phyloP scores from a whole-genome alignment of 1,140 invertebrate genomes.

The Vanessa atalanta region DNA sequence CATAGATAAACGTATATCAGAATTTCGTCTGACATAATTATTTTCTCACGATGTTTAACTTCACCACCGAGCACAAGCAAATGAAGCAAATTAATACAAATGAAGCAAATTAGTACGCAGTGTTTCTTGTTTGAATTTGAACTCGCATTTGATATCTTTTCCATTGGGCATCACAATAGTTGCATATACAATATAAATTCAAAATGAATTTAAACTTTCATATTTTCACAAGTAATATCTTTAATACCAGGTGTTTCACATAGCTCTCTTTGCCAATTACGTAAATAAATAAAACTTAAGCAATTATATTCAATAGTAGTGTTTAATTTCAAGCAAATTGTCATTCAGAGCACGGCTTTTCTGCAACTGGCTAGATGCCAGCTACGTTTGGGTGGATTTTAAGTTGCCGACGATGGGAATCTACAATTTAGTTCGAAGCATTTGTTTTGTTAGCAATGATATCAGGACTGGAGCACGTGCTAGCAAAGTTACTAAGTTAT shows the following conservation, averaged over 20 bases:
- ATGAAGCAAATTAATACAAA: too few species aligned
- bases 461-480: background rate
- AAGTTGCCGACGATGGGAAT: slow-evolving; percentile 12
- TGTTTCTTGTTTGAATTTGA: too few species aligned
- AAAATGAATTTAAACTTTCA: too few species aligned
- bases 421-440: slow-evolving; percentile 9
- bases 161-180: too few species aligned
- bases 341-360: background rate
- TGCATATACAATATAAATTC: too few species aligned
- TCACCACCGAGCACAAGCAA: too few species aligned
- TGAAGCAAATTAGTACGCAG: too few species aligned
- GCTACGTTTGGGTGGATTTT: slow-evolving; percentile 3
- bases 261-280: background rate
- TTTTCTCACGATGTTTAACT: too few species aligned
- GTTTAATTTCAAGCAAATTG: slow-evolving; percentile 7
- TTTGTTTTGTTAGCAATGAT: slow-evolving; percentile 14
- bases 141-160: too few species aligned
- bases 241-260: background rate
- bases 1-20: too few species aligned
- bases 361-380: background rate
- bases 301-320: background rate
- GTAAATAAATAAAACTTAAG: background rate
- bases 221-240: background rate
- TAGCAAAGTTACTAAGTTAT: background rate
- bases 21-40: too few species aligned